These are phyloP conservation scores for Rhinolophus ferrumequinum DNA, from an alignment of 2,113 vertebrate species.

Conservation along the genomic window DNA sequence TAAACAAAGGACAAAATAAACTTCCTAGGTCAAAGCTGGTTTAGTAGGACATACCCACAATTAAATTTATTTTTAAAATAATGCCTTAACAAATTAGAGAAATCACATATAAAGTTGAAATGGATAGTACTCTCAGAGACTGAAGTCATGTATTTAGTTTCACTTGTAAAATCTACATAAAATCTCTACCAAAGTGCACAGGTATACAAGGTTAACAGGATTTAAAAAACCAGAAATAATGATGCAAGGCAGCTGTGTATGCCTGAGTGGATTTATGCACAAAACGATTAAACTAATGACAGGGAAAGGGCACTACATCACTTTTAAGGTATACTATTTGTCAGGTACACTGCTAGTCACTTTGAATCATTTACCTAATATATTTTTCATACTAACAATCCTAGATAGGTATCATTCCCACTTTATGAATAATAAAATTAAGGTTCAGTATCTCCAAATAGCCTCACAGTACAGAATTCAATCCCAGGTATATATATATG, in stretches of 20 bases:
- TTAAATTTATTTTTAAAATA: conserved; percentile 49
- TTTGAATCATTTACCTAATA: not conserved
- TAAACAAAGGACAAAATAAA: not conserved
- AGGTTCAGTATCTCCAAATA: not conserved
- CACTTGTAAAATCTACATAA: not conserved
- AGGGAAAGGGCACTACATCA: not conserved
- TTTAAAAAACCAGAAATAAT: not conserved
- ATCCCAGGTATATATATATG: not conserved
- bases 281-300: not conserved
- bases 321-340: not conserved
- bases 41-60: not conserved
- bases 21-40: not conserved
- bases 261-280: not conserved
- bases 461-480: not conserved
- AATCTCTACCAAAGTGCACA: not conserved
- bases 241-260: not conserved
- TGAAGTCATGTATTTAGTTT: not conserved
- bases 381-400: not conserved
- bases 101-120: not conserved
- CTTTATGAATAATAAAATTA: conserved; percentile 24
- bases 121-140: not conserved
- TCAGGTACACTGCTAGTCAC: not conserved
- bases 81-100: conserved; percentile 4
- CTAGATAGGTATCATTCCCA: not conserved
- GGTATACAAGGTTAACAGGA: not conserved